Evolutionary conservation across 2,113 vertebrate species (phyloP).

Genomic region (human): GRCh38 chr13:80875501-80876000

Average conservation of each 20-base stretch:
- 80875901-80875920: neutral
- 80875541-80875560: neutral
- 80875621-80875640: neutral
- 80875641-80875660: neutral
- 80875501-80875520: neutral
- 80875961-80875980: too few relatives aligned
- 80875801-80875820: neutral
- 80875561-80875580: neutral
- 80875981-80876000: too few relatives aligned
- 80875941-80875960: too few relatives aligned
- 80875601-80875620: neutral
- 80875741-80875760: neutral
- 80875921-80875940: rapidly evolving
- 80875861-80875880: neutral
- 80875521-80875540: neutral
- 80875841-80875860: neutral
- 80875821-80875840: neutral
- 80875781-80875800: neutral
- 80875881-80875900: neutral
- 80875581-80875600: neutral
- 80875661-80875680: neutral
- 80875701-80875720: neutral
- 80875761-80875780: neutral
- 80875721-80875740: neutral
- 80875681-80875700: neutral